Percentiles rank a stretch among this genome's conserved stretches.
phyloP scores from a whole-genome alignment of 2,797 vertebrate species.

The Oryzias dopingdopingensis region DNA sequence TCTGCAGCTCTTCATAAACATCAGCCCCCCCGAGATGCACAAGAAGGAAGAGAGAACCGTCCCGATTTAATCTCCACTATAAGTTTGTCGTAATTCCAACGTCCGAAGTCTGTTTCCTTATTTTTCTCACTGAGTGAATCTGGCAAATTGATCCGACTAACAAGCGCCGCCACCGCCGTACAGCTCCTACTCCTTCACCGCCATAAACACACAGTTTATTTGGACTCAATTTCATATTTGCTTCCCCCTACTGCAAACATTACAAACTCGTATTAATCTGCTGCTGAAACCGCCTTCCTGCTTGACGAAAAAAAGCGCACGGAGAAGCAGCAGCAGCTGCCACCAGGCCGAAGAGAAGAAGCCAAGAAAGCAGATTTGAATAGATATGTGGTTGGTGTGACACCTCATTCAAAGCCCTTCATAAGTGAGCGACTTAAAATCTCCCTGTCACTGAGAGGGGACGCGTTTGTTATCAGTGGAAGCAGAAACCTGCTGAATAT shows the following conservation, averaged over 20 bases:
- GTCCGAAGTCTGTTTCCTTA: slow-evolving; percentile 8
- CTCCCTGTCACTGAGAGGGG: slow-evolving; percentile 14
- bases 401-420: slow-evolving; percentile 12
- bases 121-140: neutral
- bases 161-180: neutral
- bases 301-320: neutral
- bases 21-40: slow-evolving; percentile 11
- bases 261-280: neutral
- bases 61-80: slow-evolving; percentile 36
- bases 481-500: slow-evolving; percentile 32
- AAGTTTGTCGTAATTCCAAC: too few species aligned
- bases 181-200: neutral
- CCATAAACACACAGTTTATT: slow-evolving; percentile 1
- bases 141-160: neutral
- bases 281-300: neutral
- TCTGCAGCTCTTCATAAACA: slow-evolving; percentile 49
- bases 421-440: slow-evolving; percentile 5
- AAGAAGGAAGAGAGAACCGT: slow-evolving; percentile 1
- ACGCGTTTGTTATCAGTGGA: slow-evolving; percentile 21
- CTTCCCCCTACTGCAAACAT: neutral
- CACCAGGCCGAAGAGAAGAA: neutral
- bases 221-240: neutral
- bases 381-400: neutral
- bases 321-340: neutral
- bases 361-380: neutral